These are phyloP conservation scores for Drosophila santomea DNA, from an alignment of 1,140 invertebrate genomes.

Conservation along the genomic window DNA sequence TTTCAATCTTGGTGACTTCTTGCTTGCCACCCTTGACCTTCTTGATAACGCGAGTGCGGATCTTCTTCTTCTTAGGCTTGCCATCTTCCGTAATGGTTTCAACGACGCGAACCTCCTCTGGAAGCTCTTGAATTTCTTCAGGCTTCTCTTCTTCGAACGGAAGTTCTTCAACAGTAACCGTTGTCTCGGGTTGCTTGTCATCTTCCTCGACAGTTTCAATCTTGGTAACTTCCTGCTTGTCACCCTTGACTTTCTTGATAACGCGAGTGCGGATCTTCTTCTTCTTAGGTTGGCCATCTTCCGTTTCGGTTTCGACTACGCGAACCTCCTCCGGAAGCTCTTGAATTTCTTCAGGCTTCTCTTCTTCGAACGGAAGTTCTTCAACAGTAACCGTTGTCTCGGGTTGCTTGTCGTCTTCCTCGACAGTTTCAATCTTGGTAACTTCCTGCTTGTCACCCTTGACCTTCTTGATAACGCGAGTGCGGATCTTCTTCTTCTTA, in stretches of 20 bases:
- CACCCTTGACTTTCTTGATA: conserved; percentile 8
- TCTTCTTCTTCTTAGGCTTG: conserved; percentile 14
- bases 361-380: not conserved
- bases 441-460: conserved; percentile 3
- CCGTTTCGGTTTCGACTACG: not conserved
- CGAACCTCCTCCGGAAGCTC: conserved; percentile 3
- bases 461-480: conserved; percentile 6
- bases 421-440: conserved; percentile 1
- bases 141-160: not conserved
- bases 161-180: not conserved
- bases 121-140: conserved; percentile 5
- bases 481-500: conserved; percentile 8
- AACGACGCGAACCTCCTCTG: conserved; percentile 4
- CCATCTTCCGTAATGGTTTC: conserved; percentile 3
- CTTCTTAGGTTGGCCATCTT: conserved; percentile 14
- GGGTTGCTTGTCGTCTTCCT: not conserved
- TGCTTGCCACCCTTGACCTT: conserved; percentile 13
- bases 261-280: conserved; percentile 15
- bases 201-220: conserved; percentile 7
- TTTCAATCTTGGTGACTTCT: conserved; percentile 8
- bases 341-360: not conserved
- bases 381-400: not conserved
- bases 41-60: conserved; percentile 6
- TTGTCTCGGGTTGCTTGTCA: not conserved
- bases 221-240: conserved; percentile 3